phyloP scores from a whole-genome alignment of 1,140 invertebrate species.

The Drosophila lowei region DNA sequence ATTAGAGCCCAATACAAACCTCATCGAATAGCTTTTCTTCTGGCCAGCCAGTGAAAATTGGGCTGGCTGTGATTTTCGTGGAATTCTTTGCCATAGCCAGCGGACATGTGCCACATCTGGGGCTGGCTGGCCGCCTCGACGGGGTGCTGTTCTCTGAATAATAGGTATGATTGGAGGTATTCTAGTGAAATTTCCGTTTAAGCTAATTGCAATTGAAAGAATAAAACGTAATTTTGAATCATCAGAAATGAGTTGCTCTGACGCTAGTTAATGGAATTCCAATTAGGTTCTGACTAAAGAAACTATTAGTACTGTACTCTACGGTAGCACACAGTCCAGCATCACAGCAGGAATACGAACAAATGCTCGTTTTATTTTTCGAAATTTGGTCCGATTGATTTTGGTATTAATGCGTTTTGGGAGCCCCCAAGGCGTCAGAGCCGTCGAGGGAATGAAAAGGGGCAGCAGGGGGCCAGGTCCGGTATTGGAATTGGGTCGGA shows the following conservation, averaged over 20 bases:
- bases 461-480: background rate
- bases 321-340: background rate
- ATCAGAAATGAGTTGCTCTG: no score
- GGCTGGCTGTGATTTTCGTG: slow-evolving; percentile 47
- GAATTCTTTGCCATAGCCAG: slow-evolving; percentile 28
- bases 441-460: slow-evolving; percentile 12
- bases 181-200: no score
- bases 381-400: slow-evolving; percentile 60
- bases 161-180: no score
- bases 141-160: no score
- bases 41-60: slow-evolving; percentile 42
- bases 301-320: background rate
- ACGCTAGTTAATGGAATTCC: no score
- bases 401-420: slow-evolving; percentile 58
- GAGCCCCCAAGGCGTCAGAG: slow-evolving; percentile 28
- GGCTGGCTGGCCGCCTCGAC: no score
- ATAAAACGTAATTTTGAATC: no score
- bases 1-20: slow-evolving; percentile 29
- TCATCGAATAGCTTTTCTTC: slow-evolving; percentile 27
- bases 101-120: background rate
- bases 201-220: no score
- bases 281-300: no score
- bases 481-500: slow-evolving; percentile 27
- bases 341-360: background rate
- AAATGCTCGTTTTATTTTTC: slow-evolving; percentile 43